Percentiles rank a stretch among this genome's conserved stretches.
These are phyloP conservation scores for Eupithecia subumbrata DNA, from an alignment of 2,888 invertebrate species.

Conservation along the genomic window DNA sequence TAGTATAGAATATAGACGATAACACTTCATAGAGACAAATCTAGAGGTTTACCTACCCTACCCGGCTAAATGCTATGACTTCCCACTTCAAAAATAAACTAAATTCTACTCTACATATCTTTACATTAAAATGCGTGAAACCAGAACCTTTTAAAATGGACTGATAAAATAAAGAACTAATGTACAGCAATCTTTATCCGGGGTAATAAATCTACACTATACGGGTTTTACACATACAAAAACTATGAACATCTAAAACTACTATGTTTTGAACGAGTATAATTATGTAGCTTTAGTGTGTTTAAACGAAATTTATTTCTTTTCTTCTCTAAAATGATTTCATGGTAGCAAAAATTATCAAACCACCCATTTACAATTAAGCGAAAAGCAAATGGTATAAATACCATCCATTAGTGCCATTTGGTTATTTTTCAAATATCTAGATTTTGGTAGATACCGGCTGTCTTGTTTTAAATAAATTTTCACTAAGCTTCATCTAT, in stretches of 20 bases:
- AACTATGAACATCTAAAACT: background rate
- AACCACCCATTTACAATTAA: too few relatives aligned
- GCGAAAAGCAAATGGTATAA: too few relatives aligned
- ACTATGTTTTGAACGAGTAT: background rate
- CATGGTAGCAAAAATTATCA: too few relatives aligned
- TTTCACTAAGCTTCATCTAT: background rate
- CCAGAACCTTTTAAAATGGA: background rate
- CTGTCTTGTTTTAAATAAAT: background rate
- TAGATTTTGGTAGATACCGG: too few relatives aligned
- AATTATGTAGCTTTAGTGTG: background rate
- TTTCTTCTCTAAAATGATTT: too few relatives aligned
- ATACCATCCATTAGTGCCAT: too few relatives aligned
- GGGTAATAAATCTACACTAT: constrained; percentile 5
- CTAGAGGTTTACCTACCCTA: background rate
- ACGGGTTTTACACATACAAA: background rate
- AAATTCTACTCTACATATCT: background rate
- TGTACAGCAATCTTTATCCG: background rate
- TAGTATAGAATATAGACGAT: too few relatives aligned
- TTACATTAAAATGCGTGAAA: background rate
- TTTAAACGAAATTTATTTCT: too few relatives aligned
- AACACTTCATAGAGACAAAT: too few relatives aligned
- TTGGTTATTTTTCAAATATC: background rate
- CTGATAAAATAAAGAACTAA: background rate
- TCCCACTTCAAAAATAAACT: background rate
- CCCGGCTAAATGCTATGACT: background rate